Percentiles rank a stretch among this genome's conserved stretches.
phyloP scores from a whole-genome alignment of 2,888 invertebrate species.

The Ellobium chinense region DNA sequence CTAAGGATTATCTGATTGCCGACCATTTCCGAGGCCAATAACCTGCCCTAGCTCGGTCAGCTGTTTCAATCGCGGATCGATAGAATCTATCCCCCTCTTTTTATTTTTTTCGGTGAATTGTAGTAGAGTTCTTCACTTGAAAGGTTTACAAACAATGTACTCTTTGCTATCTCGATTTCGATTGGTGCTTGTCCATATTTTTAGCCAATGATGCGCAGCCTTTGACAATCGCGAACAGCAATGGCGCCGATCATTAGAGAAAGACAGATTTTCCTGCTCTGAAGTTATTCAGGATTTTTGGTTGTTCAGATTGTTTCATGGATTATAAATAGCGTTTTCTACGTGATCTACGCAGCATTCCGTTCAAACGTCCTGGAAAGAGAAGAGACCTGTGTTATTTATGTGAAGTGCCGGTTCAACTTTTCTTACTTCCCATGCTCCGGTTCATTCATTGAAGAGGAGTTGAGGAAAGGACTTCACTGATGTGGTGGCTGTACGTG shows the following conservation, averaged over 20 bases:
- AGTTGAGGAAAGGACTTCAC: background rate
- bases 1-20: too few species aligned
- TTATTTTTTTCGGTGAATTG: too few species aligned
- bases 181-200: slow-evolving; percentile 19
- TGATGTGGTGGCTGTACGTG: background rate
- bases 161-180: background rate
- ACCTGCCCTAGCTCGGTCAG: too few species aligned
- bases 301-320: background rate
- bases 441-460: background rate
- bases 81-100: too few species aligned
- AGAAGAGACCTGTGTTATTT: background rate
- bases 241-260: slow-evolving; percentile 48
- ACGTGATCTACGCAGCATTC: background rate
- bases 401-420: slow-evolving; percentile 5
- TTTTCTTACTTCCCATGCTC: background rate
- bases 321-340: background rate
- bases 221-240: slow-evolving; percentile 19
- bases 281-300: background rate
- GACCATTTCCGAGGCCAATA: too few species aligned
- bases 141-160: background rate
- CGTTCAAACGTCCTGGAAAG: background rate
- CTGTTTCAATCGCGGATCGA: too few species aligned
- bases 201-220: slow-evolving; percentile 40
- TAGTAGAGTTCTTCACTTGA: background rate
- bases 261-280: background rate